phyloP scores from a whole-genome alignment of 1,140 invertebrate genomes.

The Homalodisca vitripennis region DNA sequence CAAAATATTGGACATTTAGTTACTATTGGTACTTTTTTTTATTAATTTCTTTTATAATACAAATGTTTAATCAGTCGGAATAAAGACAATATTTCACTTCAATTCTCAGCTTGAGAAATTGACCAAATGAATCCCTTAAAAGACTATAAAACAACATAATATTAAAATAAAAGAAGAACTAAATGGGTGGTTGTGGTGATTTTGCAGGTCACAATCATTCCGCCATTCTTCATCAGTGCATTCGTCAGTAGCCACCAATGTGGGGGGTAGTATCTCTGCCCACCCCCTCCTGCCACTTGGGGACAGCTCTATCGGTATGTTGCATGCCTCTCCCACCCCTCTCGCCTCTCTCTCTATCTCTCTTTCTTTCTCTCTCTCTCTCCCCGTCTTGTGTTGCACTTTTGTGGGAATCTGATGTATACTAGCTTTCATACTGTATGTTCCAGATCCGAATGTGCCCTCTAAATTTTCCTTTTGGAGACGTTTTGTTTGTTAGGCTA shows the following conservation, averaged over 20 bases:
- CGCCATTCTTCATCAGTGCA: constrained; percentile 62
- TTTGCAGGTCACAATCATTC: constrained; percentile 83
- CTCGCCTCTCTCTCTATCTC: not conserved
- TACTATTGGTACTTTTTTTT: too few relatives aligned
- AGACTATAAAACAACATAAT: too few relatives aligned
- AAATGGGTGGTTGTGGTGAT: constrained; percentile 51
- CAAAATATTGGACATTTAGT: too few relatives aligned
- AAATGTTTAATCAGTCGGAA: too few relatives aligned
- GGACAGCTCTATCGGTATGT: constrained; percentile 54
- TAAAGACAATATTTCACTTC: too few relatives aligned
- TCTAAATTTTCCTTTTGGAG: too few relatives aligned
- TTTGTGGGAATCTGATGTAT: constrained; percentile 22
- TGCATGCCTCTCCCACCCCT: not conserved
- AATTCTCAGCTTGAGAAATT: too few relatives aligned
- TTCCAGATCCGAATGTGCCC: not conserved
- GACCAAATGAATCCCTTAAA: too few relatives aligned
- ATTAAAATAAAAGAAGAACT: too few relatives aligned
- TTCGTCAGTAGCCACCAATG: constrained; percentile 58
- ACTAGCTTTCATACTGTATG: constrained; percentile 10
- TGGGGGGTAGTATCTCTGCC: constrained; percentile 75
- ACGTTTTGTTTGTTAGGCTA: too few relatives aligned
- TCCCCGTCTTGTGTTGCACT: constrained; percentile 19
- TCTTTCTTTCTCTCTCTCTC: constrained; percentile 10
- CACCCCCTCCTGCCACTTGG: constrained; percentile 78
- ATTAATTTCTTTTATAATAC: too few relatives aligned